These are phyloP conservation scores for Pristionchus exspectatus DNA, from an alignment of 2,888 invertebrate genomes.

Conservation along the genomic window DNA sequence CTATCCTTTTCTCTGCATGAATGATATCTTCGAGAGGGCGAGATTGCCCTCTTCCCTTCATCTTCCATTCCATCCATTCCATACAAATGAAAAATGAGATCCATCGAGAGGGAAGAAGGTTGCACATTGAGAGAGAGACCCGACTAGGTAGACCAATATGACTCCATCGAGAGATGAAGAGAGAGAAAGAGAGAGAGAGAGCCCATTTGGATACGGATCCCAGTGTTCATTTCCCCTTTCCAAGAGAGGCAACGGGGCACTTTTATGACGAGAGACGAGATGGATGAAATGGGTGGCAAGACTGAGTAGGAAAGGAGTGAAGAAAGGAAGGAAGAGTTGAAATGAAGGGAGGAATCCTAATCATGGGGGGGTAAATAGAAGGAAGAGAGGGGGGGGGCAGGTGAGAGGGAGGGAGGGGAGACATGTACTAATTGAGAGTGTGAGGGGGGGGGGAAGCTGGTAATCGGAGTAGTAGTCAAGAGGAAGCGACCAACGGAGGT, in stretches of 20 bases:
- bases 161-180: constrained; percentile 22
- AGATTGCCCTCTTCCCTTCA: neutral
- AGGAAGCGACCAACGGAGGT: neutral
- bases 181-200: constrained; percentile 31
- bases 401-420: constrained; percentile 30
- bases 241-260: neutral
- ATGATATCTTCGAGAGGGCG: neutral
- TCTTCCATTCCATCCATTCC: constrained; percentile 35
- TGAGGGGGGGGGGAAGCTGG: constrained; percentile 55
- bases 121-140: neutral
- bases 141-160: constrained; percentile 12
- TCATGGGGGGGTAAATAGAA: constrained; percentile 5
- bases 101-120: neutral
- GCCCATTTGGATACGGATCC: constrained; percentile 44
- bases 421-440: constrained; percentile 38
- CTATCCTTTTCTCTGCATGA: neutral
- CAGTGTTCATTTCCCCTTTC: constrained; percentile 33
- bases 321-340: constrained; percentile 31
- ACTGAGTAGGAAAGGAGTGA: constrained; percentile 53
- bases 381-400: constrained; percentile 12
- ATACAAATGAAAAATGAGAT: neutral
- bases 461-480: neutral
- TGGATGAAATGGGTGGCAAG: constrained; percentile 36
- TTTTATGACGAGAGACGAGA: constrained; percentile 38
- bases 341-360: constrained; percentile 16